Conservation (phyloP, 2,113 vertebrate genomes). For the Microcebus jonahi region DNA sequence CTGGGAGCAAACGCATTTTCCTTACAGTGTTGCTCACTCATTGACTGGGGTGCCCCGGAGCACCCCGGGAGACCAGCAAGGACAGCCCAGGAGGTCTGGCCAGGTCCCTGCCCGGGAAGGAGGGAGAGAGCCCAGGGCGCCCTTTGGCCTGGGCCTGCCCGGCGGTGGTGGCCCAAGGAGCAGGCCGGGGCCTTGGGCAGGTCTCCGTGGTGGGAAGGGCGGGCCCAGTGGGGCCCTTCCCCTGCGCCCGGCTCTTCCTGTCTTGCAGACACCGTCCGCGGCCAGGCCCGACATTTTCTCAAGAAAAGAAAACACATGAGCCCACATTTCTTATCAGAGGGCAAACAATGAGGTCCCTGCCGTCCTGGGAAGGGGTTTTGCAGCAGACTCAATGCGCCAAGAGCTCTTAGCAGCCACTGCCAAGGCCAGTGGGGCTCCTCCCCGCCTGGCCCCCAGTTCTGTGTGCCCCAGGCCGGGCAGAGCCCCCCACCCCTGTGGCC, state of each 20-base stretch:
- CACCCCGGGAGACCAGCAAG: rapidly evolving
- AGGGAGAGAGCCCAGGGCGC: neutral
- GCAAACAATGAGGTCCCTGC: conserved; percentile 41
- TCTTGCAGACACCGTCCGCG: neutral
- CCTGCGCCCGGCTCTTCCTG: conserved; percentile 35
- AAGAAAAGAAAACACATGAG: conserved; percentile 70
- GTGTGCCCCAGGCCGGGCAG: neutral
- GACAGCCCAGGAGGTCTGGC: too few relatives aligned
- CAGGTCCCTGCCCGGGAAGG: rapidly evolving
- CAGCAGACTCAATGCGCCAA: neutral
- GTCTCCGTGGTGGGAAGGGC: neutral
- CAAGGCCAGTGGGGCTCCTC: neutral
- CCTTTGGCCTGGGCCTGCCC: neutral
- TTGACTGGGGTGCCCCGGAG: rapidly evolving
- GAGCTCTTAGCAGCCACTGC: neutral
- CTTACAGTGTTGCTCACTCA: rapidly evolving
- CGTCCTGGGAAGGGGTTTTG: neutral
- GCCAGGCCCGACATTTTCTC: conserved; percentile 59
- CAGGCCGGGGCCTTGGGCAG: neutral
- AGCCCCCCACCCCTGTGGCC: neutral
- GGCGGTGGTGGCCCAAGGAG: neutral
- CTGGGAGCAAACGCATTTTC: neutral
- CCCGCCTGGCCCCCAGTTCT: neutral
- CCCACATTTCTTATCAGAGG: conserved; percentile 61
- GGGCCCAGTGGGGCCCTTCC: neutral